phyloP scores from a whole-genome alignment of 2,797 vertebrate genomes.

The Syngnathus rostellatus region DNA sequence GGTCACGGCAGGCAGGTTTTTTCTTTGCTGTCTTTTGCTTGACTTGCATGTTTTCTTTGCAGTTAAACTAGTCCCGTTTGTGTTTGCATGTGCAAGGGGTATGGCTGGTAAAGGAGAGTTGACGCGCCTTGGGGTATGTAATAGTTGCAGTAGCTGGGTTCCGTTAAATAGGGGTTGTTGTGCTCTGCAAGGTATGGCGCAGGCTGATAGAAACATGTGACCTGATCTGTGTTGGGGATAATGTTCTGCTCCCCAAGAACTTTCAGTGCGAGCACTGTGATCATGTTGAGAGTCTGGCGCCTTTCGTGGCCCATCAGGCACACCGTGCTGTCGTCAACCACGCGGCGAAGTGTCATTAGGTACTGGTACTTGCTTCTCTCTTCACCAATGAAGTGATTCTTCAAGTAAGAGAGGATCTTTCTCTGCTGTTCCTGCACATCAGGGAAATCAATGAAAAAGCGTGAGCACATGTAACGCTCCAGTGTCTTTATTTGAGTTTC shows the following conservation, averaged over 20 bases:
- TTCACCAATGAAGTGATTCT: slow-evolving; percentile 94
- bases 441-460: slow-evolving; percentile 98
- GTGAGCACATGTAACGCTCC: slow-evolving; percentile 97
- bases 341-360: slow-evolving; percentile 86
- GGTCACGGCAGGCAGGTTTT: background rate
- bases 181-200: slow-evolving; percentile 84
- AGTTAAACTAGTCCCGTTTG: slow-evolving; percentile 77
- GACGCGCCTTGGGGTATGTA: slow-evolving; percentile 81
- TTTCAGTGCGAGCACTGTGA: slow-evolving; percentile 86
- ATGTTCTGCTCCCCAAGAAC: slow-evolving; percentile 93
- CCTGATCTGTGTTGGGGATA: slow-evolving; percentile 84
- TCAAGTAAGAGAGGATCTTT: slow-evolving; percentile 94
- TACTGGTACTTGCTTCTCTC: slow-evolving; percentile 97
- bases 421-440: slow-evolving; percentile 87
- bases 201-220: slow-evolving; percentile 95
- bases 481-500: slow-evolving; percentile 87
- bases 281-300: slow-evolving; percentile 92
- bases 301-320: slow-evolving; percentile 92
- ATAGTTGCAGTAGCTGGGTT: slow-evolving; percentile 77
- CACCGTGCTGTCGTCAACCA: slow-evolving; percentile 92
- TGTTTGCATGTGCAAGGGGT: slow-evolving; percentile 76
- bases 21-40: background rate
- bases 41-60: background rate
- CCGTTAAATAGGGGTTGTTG: slow-evolving; percentile 59
- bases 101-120: slow-evolving; percentile 81